These are phyloP conservation scores for Lomographa bimaculata DNA, from an alignment of 2,888 invertebrate genomes.

Conservation along the genomic window DNA sequence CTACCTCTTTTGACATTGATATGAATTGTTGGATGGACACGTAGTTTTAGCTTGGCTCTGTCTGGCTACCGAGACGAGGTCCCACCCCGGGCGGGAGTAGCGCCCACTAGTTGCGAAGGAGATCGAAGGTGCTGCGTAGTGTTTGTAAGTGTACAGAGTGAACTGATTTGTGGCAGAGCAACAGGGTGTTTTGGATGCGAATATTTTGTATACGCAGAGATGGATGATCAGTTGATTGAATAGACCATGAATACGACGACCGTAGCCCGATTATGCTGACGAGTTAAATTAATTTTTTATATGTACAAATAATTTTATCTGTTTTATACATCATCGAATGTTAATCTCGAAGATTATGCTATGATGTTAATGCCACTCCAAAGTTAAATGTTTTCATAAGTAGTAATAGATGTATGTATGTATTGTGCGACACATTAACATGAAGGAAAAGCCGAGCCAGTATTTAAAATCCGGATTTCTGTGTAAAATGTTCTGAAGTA, in stretches of 20 bases:
- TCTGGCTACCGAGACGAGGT: no score
- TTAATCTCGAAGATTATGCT: slow-evolving; percentile 31
- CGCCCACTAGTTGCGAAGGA: slow-evolving; percentile 58
- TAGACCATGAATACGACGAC: slow-evolving; percentile 40
- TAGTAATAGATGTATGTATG: slow-evolving; percentile 42
- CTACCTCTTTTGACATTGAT: no score
- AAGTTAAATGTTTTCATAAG: slow-evolving; percentile 52
- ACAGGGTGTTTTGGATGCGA: slow-evolving; percentile 52
- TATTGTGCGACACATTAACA: slow-evolving; percentile 55
- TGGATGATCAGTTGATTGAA: slow-evolving; percentile 28
- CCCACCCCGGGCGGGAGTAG: no score
- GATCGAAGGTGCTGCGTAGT: slow-evolving; percentile 72
- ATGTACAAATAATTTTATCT: slow-evolving; percentile 40
- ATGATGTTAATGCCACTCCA: slow-evolving; percentile 42
- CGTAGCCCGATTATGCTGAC: slow-evolving; percentile 37
- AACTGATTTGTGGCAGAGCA: slow-evolving; percentile 58
- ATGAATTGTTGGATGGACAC: no score
- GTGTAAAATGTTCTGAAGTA: slow-evolving; percentile 67
- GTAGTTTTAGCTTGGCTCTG: no score
- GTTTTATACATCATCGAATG: slow-evolving; percentile 33
- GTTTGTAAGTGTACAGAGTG: slow-evolving; percentile 55
- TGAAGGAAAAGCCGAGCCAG: slow-evolving; percentile 78
- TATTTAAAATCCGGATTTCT: slow-evolving; percentile 79
- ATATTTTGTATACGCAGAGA: slow-evolving; percentile 40
- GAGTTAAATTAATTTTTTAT: slow-evolving; percentile 33